phyloP scores from a whole-genome alignment of 1,140 invertebrate genomes.

The Lutraria rhynchaena region DNA sequence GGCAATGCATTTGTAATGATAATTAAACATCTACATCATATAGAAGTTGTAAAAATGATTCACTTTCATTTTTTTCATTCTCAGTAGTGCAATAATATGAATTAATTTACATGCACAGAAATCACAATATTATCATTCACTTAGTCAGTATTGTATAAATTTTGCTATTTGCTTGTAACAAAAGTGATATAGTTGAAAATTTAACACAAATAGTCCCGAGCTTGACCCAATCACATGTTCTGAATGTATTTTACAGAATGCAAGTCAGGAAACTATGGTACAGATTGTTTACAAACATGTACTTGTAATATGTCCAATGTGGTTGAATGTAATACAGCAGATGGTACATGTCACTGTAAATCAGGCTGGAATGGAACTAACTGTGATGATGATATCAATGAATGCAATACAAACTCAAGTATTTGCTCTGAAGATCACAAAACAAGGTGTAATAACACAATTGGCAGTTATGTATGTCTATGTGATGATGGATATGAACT shows the following conservation, averaged over 20 bases:
- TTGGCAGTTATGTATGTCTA: slow-evolving; percentile 49
- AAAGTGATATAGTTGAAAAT: no score
- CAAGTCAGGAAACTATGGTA: slow-evolving; percentile 28
- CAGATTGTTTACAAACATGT: slow-evolving; percentile 33
- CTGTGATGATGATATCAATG: slow-evolving; percentile 40
- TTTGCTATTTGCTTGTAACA: no score
- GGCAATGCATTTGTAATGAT: no score
- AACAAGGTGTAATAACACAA: slow-evolving; percentile 30
- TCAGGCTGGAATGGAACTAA: slow-evolving; percentile 33
- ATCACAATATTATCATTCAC: no score
- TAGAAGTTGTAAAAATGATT: no score
- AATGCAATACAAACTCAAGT: slow-evolving; percentile 51
- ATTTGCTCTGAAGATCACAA: slow-evolving; percentile 20
- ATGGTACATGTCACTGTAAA: slow-evolving; percentile 53
- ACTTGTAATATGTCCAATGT: slow-evolving; percentile 20
- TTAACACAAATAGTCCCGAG: no score
- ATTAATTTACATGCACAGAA: no score
- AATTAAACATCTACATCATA: no score
- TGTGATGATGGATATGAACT: slow-evolving; percentile 57
- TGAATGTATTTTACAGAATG: slow-evolving; percentile 59
- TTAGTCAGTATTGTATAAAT: no score
- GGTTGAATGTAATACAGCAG: not conserved
- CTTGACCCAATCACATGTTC: no score
- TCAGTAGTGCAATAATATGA: no score
- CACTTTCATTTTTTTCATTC: no score